Evolutionary conservation across 2,113 vertebrate species (phyloP).

Genomic region (Hydrochoerus hydrochaeris): DNA sequence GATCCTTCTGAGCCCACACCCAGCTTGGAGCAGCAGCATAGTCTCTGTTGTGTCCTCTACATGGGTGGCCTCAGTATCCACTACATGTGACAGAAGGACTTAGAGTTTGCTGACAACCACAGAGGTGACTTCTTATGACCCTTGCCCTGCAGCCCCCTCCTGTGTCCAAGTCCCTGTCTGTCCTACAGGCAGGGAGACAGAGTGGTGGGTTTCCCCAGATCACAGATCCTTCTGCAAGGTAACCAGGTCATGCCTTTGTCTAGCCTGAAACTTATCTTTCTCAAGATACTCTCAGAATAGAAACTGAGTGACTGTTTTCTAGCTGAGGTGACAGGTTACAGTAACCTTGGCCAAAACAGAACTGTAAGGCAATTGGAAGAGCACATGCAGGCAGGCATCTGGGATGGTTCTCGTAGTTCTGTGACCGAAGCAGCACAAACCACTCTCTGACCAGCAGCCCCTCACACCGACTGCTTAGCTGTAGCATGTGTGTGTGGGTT

Average conservation of each 20-base stretch:
- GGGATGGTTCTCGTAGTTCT: background rate
- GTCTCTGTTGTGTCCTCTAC: background rate
- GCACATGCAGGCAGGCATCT: background rate
- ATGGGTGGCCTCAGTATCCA: background rate
- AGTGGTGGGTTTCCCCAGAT: background rate
- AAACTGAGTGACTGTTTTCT: background rate
- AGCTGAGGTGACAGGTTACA: background rate
- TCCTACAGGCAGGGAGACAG: too few species aligned
- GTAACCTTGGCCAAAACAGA: background rate
- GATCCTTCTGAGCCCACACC: background rate
- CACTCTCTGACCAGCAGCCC: background rate
- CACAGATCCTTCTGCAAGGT: background rate
- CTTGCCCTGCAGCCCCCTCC: accelerated
- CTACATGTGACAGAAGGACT: background rate
- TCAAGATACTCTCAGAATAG: background rate
- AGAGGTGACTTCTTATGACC: background rate
- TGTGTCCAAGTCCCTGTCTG: background rate
- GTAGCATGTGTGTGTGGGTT: background rate
- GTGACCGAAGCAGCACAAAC: background rate
- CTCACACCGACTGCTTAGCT: background rate
- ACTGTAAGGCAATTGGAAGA: background rate
- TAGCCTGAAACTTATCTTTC: background rate
- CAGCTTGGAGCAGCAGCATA: background rate
- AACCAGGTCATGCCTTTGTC: background rate
- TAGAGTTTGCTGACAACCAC: background rate